Evolutionary conservation across 2,113 vertebrate genomes (phyloP).

Genomic region (Ancistrus triradiatus): DNA sequence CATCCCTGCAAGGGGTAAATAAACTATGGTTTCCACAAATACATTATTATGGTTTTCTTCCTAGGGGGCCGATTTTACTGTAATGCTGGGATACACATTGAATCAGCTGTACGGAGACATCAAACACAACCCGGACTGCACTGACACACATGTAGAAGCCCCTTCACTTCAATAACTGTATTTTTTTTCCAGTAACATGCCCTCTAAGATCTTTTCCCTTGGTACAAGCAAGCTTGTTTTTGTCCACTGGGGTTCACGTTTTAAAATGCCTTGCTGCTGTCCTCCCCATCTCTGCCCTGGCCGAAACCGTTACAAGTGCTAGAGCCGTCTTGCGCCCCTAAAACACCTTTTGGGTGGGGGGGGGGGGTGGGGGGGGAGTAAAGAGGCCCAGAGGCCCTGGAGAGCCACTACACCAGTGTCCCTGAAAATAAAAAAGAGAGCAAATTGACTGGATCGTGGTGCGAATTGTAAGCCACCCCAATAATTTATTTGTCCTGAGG

Average conservation of each 20-base stretch:
- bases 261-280: slow-evolving; percentile 63
- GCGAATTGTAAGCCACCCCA: too few species aligned
- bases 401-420: slow-evolving; percentile 69
- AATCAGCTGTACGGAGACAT: too few species aligned
- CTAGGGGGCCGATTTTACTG: too few species aligned
- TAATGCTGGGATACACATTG: too few species aligned
- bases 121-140: slow-evolving; percentile 80
- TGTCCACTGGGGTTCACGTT: slow-evolving; percentile 67
- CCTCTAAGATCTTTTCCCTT: slow-evolving; percentile 62
- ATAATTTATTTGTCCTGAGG: too few species aligned
- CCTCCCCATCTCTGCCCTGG: slow-evolving; percentile 49
- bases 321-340: slow-evolving; percentile 48
- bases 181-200: slow-evolving; percentile 55
- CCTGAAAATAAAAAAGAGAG: slow-evolving; percentile 50
- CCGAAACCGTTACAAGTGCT: slow-evolving; percentile 57
- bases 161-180: slow-evolving; percentile 58
- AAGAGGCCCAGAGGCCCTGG: slow-evolving; percentile 59
- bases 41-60: too few species aligned
- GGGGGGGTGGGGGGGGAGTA: too few species aligned
- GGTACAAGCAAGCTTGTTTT: slow-evolving; percentile 79
- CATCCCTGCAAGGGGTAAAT: slow-evolving; percentile 45
- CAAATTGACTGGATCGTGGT: too few species aligned
- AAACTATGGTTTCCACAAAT: background rate
- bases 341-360: too few species aligned
- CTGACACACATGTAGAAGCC: slow-evolving; percentile 60